A percentile compares a stretch with the other conserved stretches of the same genome.
phyloP scores from a whole-genome alignment of 1,140 invertebrate species.

The Harpegnathos saltator region DNA sequence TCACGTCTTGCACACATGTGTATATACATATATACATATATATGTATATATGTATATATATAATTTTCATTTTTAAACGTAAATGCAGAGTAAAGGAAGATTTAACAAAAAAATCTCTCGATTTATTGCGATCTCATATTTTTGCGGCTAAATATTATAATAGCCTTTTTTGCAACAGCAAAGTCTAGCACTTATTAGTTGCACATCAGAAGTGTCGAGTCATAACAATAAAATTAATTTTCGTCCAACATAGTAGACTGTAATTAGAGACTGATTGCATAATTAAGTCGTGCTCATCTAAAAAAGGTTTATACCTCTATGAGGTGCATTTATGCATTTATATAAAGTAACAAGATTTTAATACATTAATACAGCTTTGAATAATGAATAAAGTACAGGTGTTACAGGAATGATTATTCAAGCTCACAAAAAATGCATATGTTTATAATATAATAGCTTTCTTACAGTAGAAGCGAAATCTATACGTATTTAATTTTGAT shows the following conservation, averaged over 20 bases:
- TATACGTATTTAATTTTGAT: conserved; percentile 78
- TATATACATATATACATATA: not conserved
- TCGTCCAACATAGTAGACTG: conserved; percentile 51
- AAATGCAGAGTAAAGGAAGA: not conserved
- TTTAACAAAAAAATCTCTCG: not conserved
- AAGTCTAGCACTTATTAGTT: conserved; percentile 9
- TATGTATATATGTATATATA: not conserved
- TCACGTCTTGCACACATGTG: not conserved
- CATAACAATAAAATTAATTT: conserved; percentile 28
- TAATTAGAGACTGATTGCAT: conserved; percentile 65
- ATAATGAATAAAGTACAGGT: conserved; percentile 46
- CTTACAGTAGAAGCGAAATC: conserved; percentile 62
- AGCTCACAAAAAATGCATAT: conserved; percentile 60
- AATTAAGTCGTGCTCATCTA: conserved; percentile 52
- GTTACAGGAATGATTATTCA: conserved; percentile 72
- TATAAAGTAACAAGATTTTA: conserved; percentile 52
- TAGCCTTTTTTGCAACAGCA: not conserved
- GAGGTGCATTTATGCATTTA: conserved; percentile 62
- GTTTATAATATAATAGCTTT: conserved; percentile 73
- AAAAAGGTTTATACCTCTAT: conserved; percentile 72
- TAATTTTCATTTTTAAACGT: conserved; percentile 12
- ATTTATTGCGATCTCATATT: conserved; percentile 14
- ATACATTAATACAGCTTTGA: conserved; percentile 23
- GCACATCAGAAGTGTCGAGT: conserved; percentile 32
- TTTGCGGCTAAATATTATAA: conserved; percentile 2